Conservation (phyloP, 2,888 invertebrate genomes). For the Mermis nigrescens region DNA sequence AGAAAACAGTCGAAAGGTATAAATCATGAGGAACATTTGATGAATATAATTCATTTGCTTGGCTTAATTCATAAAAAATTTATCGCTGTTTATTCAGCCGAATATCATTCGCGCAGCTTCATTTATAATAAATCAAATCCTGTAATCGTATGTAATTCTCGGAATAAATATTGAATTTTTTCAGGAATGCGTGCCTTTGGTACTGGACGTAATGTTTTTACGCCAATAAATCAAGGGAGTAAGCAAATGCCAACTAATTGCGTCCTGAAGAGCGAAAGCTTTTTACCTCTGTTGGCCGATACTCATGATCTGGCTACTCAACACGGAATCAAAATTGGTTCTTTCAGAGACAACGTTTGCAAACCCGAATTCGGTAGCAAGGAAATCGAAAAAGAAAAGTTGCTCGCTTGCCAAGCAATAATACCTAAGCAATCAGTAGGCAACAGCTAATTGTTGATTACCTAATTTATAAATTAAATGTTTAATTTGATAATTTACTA, state of each 20-base stretch:
- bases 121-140: no score
- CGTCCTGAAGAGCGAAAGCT: slow-evolving; percentile 4
- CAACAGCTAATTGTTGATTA: no score
- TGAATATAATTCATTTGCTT: no score
- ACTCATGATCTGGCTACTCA: slow-evolving; percentile 6
- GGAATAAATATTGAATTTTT: no score
- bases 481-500: no score
- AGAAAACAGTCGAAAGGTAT: no score
- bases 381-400: slow-evolving; percentile 7
- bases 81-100: no score
- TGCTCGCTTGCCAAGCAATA: background rate
- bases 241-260: background rate
- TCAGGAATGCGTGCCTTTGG: slow-evolving; percentile 8
- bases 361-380: background rate
- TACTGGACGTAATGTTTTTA: slow-evolving; percentile 2
- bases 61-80: no score
- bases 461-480: no score
- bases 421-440: slow-evolving; percentile 11
- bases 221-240: slow-evolving; percentile 1
- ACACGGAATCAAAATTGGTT: slow-evolving; percentile 8
- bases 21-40: no score
- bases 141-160: no score
- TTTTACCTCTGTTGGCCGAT: slow-evolving; percentile 9
- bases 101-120: no score
- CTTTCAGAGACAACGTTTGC: slow-evolving; percentile 1